A percentile compares a stretch with the other conserved stretches of the same genome.
Conservation (phyloP, 1,140 invertebrate species). For the Drosophila bifasciata region DNA sequence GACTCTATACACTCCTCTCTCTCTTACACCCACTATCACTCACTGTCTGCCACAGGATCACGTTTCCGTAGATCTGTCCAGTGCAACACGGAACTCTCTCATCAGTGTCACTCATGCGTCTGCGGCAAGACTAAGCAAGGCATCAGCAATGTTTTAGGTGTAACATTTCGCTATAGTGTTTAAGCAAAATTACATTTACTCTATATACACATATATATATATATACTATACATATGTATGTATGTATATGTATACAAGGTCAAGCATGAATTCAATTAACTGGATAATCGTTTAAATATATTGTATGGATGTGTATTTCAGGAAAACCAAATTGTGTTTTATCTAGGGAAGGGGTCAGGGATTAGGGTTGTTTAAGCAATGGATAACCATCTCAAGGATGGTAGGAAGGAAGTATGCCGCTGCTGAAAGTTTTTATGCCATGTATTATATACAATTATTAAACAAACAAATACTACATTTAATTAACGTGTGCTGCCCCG, state of each 20-base stretch:
- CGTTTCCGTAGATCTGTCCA: conserved; percentile 8
- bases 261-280: conserved; percentile 46
- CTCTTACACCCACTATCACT: no score
- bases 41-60: no score
- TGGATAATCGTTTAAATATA: conserved; percentile 65
- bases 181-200: conserved; percentile 53
- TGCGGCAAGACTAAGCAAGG: conserved; percentile 44
- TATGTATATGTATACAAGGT: conserved; percentile 31
- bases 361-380: neutral
- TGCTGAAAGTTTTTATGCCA: no score
- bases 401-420: no score
- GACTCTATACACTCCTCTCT: conserved; percentile 3
- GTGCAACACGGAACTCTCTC: conserved; percentile 24
- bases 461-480: conserved; percentile 1
- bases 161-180: conserved; percentile 63
- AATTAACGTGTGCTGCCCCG: neutral
- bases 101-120: conserved; percentile 10
- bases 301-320: conserved; percentile 63
- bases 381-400: neutral
- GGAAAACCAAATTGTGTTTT: conserved; percentile 7
- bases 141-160: conserved; percentile 61
- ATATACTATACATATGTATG: conserved; percentile 49
- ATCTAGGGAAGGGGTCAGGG: neutral
- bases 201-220: conserved; percentile 51
- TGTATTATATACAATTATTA: no score